Evolutionary conservation across 2,797 vertebrate species (phyloP).

Genomic region (Coilia nasus): DNA sequence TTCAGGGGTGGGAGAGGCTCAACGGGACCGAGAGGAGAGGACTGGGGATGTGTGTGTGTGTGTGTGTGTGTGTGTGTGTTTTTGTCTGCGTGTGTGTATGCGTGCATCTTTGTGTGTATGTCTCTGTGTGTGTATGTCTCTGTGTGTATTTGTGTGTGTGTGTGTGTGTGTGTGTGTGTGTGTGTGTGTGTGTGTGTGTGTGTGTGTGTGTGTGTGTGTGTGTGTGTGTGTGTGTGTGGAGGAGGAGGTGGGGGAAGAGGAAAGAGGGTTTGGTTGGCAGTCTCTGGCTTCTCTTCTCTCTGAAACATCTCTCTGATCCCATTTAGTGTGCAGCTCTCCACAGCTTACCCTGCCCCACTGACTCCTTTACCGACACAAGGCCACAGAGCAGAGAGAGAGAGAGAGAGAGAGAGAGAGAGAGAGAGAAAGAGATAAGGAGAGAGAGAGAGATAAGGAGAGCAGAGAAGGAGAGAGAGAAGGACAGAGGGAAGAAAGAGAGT

Average conservation of each 20-base stretch:
- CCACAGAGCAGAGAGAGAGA: constrained; percentile 9
- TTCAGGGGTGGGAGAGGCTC: background rate
- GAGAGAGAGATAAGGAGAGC: background rate
- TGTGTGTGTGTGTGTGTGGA: background rate
- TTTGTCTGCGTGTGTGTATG: no score
- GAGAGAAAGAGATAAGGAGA: constrained; percentile 4
- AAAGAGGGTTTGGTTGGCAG: background rate
- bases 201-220: background rate
- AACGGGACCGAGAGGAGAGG: background rate
- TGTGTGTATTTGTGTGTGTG: no score
- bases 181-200: no score
- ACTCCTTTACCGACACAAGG: constrained; percentile 29
- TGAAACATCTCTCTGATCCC: background rate
- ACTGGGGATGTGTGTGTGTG: background rate
- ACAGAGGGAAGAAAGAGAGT: background rate
- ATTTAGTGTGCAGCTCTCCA: background rate
- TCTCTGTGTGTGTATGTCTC: no score
- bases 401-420: constrained; percentile 20
- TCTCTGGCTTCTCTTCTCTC: background rate
- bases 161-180: background rate
- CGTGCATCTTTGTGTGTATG: no score
- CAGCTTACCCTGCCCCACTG: background rate
- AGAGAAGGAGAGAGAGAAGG: constrained; percentile 15
- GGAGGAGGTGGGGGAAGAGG: constrained; percentile 38
- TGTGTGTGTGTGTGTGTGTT: no score